Conservation (phyloP, 2,797 vertebrate genomes). For the Oophaga sylvatica region DNA sequence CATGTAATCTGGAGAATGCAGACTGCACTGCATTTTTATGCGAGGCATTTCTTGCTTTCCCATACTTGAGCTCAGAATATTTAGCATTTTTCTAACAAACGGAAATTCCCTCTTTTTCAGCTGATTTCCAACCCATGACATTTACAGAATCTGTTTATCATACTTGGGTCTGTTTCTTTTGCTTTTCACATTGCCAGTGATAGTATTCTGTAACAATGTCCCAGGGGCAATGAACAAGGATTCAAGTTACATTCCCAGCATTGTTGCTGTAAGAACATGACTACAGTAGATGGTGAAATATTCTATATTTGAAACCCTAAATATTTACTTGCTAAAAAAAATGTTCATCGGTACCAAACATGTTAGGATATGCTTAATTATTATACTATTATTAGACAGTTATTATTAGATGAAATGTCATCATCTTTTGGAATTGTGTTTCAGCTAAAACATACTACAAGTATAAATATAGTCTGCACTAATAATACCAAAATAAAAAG, state of each 20-base stretch:
- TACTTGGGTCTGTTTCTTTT: slow-evolving; percentile 6
- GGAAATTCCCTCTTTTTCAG: not conserved
- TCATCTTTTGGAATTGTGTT: not conserved
- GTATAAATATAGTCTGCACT: not conserved
- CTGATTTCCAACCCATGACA: slow-evolving; percentile 20
- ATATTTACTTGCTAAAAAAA: slow-evolving; percentile 31
- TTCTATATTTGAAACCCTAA: not conserved
- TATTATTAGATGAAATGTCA: not conserved
- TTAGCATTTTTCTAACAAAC: not conserved
- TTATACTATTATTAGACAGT: not conserved
- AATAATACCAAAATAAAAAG: not conserved
- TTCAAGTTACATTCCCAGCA: slow-evolving; percentile 8
- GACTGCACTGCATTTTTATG: not conserved
- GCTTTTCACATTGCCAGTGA: slow-evolving; percentile 10
- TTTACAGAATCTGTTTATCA: slow-evolving; percentile 38
- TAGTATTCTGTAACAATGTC: slow-evolving; percentile 27
- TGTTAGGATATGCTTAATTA: not conserved
- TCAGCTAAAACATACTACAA: not conserved
- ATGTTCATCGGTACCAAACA: not conserved
- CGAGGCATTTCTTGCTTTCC: not conserved
- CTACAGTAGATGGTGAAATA: slow-evolving; percentile 27
- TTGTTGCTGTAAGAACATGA: not conserved
- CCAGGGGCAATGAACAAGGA: slow-evolving; percentile 50
- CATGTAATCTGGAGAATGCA: not conserved
- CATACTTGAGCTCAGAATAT: not conserved